Percentiles rank a stretch among this genome's conserved stretches.
Evolutionary conservation across 2,888 invertebrate species (phyloP).

Genomic region (Dyspetes luteomarginatus): DNA sequence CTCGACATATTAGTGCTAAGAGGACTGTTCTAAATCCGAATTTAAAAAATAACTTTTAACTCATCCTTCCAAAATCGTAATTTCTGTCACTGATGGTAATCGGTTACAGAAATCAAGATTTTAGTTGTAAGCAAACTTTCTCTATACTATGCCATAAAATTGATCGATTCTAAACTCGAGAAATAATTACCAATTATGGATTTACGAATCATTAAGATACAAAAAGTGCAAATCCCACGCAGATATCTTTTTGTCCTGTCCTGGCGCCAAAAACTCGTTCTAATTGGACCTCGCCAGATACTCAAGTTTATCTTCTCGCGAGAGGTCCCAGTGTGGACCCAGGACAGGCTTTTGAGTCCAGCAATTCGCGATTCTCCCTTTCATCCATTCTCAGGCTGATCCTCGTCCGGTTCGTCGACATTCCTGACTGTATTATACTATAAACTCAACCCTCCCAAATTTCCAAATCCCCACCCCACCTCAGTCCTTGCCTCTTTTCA

Average conservation of each 20-base stretch:
- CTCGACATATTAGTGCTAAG: too few relatives aligned
- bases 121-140: too few relatives aligned
- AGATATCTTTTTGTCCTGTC: background rate
- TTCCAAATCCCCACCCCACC: slow-evolving; percentile 11
- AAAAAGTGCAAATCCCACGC: background rate
- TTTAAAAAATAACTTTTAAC: too few relatives aligned
- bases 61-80: too few relatives aligned
- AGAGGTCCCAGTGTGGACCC: slow-evolving; percentile 9
- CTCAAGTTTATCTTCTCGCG: slow-evolving; percentile 42
- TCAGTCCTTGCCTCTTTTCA: background rate
- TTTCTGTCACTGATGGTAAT: too few relatives aligned
- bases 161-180: too few relatives aligned
- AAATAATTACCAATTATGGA: background rate
- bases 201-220: background rate
- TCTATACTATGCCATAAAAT: too few relatives aligned
- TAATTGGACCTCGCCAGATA: slow-evolving; percentile 36
- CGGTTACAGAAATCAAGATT: too few relatives aligned
- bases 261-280: slow-evolving; percentile 48
- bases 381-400: slow-evolving; percentile 52
- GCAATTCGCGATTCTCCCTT: slow-evolving; percentile 63
- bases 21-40: too few relatives aligned
- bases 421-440: slow-evolving; percentile 62
- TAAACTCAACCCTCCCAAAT: slow-evolving; percentile 55
- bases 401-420: slow-evolving; percentile 63
- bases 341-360: slow-evolving; percentile 22